Conservation (phyloP, 2,113 vertebrate genomes). For the Gadus macrocephalus region DNA sequence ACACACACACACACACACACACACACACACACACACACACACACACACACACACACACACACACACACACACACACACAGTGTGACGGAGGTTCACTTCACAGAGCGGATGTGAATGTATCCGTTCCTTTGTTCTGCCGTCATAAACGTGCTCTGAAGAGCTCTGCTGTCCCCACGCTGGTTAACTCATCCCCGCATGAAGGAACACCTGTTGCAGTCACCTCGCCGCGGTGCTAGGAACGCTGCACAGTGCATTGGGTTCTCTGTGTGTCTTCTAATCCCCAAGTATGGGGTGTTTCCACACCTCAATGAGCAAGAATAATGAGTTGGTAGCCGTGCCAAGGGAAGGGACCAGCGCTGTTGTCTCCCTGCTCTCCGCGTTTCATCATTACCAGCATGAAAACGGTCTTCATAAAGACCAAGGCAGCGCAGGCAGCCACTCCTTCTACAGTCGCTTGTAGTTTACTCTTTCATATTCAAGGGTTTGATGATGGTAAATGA, state of each 20-base stretch:
- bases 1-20: too few relatives aligned
- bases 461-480: slow-evolving; percentile 40
- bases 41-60: too few relatives aligned
- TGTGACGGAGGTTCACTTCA: too few relatives aligned
- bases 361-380: slow-evolving; percentile 32
- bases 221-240: slow-evolving; percentile 33
- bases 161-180: slow-evolving; percentile 10
- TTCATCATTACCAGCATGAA: slow-evolving; percentile 50
- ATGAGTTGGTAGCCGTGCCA: slow-evolving; percentile 51
- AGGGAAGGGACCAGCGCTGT: slow-evolving; percentile 37
- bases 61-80: too few relatives aligned
- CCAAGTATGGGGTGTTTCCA: slow-evolving; percentile 62
- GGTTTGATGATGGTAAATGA: slow-evolving; percentile 34
- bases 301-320: slow-evolving; percentile 70
- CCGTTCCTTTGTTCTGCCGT: slow-evolving; percentile 31
- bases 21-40: too few relatives aligned
- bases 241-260: slow-evolving; percentile 11
- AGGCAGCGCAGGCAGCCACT: neutral
- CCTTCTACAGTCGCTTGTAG: slow-evolving; percentile 40
- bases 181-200: slow-evolving; percentile 48
- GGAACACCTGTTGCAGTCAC: slow-evolving; percentile 40
- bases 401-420: slow-evolving; percentile 16
- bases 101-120: too few relatives aligned
- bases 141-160: slow-evolving; percentile 23
- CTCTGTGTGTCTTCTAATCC: slow-evolving; percentile 41